phyloP scores from a whole-genome alignment of 2,113 vertebrate genomes.

The Thalassarche chlororhynchos region DNA sequence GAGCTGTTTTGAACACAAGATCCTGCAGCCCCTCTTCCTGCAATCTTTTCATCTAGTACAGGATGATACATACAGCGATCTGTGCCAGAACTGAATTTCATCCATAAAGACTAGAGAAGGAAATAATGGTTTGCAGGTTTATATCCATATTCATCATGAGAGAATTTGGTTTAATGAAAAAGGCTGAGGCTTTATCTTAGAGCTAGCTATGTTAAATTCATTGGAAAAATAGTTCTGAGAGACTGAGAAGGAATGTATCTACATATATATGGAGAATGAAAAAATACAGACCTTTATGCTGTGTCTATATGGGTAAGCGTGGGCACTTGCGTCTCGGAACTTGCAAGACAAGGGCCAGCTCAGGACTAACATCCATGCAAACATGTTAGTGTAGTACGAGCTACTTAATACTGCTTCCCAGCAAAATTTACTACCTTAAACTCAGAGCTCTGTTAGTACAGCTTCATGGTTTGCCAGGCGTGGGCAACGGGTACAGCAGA shows the following conservation, averaged over 20 bases:
- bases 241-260: background rate
- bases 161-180: constrained; percentile 9
- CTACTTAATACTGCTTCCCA: background rate
- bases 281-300: background rate
- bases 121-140: constrained; percentile 13
- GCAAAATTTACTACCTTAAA: background rate
- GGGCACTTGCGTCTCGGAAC: background rate
- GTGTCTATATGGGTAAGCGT: background rate
- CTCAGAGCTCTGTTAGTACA: background rate
- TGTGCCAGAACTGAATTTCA: background rate
- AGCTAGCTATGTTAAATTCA: background rate
- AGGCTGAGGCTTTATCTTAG: background rate
- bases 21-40: background rate
- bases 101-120: background rate
- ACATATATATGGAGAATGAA: background rate
- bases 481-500: background rate
- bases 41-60: background rate
- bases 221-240: background rate
- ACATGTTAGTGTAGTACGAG: background rate
- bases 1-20: background rate
- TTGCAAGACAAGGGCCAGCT: background rate
- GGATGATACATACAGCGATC: background rate
- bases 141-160: background rate
- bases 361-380: background rate
- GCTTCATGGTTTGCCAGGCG: background rate